Base-by-base conservation (phyloP, 2,888 invertebrate species). In the Polyploca ridens region DNA sequence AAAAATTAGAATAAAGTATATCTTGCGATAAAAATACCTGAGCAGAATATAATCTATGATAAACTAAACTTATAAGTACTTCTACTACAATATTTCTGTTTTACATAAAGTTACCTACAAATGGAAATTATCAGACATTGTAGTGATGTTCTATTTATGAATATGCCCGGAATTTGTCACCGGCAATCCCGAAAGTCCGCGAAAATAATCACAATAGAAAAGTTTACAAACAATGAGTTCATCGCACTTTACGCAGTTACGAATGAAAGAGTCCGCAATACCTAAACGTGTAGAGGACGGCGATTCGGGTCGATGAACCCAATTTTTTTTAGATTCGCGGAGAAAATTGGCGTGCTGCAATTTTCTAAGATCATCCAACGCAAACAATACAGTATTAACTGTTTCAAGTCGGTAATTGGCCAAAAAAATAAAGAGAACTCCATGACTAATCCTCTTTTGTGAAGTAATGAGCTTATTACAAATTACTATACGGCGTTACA, bases 171-270 rank as follows among this genome's bases (percentile, higher is more conserved):
- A 58, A 57, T 10, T 7, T 57, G 54, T 57, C 27, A 27, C 38
- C 8, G 19, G 27, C 38, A 44, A 6, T 11, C 57, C 27, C 6
- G 13, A 57, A 57, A 58, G 58, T 49, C 71, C 68, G 62, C 72
- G 70, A 74, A 81, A 77, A 75, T 76, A 63, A 38, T 38, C 10
- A 80, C 74, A 77, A 77, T 76, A 72, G 75, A 70, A 76, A 69
- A 87, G 90, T 90, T 90, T 90, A 90, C 88, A 88, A 92, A 90
- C 89, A 91, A 88, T 68, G 70, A 79, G 79, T 83, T 77, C 85
- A 84, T 88, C 87, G 81, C 87, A 78, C 83, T 85, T 79, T 41
- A 64, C 68, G 67, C 66, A 64, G 62, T 71, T 77, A 76, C 66
- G 78, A 71, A 72, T 63, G 79, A 89, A 74, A 70, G 82, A 82